phyloP scores from a whole-genome alignment of 2,888 invertebrate species.

The Agonopterix subpropinquella region DNA sequence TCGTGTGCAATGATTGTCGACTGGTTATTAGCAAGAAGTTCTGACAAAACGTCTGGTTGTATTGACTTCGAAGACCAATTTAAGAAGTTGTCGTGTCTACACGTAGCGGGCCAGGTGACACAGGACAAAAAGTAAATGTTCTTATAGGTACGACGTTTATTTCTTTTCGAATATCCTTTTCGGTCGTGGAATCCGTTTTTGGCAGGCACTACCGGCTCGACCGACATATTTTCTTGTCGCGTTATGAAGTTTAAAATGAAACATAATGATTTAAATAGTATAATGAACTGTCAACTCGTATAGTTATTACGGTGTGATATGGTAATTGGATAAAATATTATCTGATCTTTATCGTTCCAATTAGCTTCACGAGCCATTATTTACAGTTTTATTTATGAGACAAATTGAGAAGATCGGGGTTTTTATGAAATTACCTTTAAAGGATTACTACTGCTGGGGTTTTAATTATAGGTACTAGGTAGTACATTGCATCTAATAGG shows the following conservation, averaged over 20 bases:
- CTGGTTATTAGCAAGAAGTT: slow-evolving; percentile 30
- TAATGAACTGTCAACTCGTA: slow-evolving; percentile 43
- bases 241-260: slow-evolving; percentile 4
- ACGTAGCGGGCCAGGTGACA: slow-evolving; percentile 37
- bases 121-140: slow-evolving; percentile 38
- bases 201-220: slow-evolving; percentile 10
- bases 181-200: slow-evolving; percentile 27
- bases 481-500: too few relatives aligned
- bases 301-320: slow-evolving; percentile 41
- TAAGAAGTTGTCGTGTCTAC: slow-evolving; percentile 38
- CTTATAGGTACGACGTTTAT: slow-evolving; percentile 23
- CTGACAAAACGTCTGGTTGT: slow-evolving; percentile 29
- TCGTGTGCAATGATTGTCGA: slow-evolving; percentile 7
- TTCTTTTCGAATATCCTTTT: slow-evolving; percentile 27
- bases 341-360: slow-evolving; percentile 51
- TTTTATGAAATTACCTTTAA: too few relatives aligned
- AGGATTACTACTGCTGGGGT: too few relatives aligned
- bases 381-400: too few relatives aligned
- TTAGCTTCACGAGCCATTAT: slow-evolving; percentile 28
- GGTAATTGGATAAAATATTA: slow-evolving; percentile 47
- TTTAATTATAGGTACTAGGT: too few relatives aligned
- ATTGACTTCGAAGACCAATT: slow-evolving; percentile 39
- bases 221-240: slow-evolving; percentile 8
- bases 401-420: slow-evolving; percentile 1
- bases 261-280: slow-evolving; percentile 21